Percentiles rank a stretch among this genome's conserved stretches.
phyloP scores from a whole-genome alignment of 2,888 invertebrate species.

The Gryllus longicercus region DNA sequence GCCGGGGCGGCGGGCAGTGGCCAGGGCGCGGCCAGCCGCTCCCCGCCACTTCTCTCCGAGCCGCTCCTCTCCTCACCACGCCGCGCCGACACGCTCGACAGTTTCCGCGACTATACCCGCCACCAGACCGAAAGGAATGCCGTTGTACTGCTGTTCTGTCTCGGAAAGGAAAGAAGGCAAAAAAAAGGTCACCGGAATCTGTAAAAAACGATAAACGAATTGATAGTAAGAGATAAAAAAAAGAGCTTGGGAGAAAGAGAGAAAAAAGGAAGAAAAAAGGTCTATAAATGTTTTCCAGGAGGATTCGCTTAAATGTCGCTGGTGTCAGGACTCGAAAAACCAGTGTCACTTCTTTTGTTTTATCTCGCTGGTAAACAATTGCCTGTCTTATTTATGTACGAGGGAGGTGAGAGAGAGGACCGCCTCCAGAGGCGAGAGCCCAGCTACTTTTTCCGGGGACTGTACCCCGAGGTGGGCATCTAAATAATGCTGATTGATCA shows the following conservation, averaged over 20 bases:
- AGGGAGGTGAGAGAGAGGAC: conserved; percentile 1
- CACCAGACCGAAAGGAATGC: conserved; percentile 17
- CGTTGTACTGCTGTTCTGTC: neutral
- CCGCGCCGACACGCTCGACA: neutral
- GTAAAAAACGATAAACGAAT: conserved; percentile 7
- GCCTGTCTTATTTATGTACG: conserved; percentile 11
- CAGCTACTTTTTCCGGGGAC: neutral
- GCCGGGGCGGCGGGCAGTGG: too few relatives aligned
- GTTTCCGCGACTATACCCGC: conserved; percentile 11
- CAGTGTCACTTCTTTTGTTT: conserved; percentile 32
- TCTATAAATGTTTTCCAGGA: neutral
- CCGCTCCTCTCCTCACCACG: too few relatives aligned
- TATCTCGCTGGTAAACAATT: conserved; percentile 23
- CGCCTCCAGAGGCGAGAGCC: neutral
- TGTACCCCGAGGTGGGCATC: neutral
- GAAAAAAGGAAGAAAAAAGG: neutral
- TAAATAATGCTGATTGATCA: conserved; percentile 17
- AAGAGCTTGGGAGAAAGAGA: neutral
- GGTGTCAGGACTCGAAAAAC: conserved; percentile 30
- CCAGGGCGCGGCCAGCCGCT: too few relatives aligned
- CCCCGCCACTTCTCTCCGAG: too few relatives aligned
- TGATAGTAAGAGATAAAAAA: neutral
- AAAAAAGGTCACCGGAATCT: neutral
- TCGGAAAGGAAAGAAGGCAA: neutral
- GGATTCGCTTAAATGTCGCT: conserved; percentile 11